Percentiles rank a stretch among this genome's conserved stretches.
These are phyloP conservation scores for Palloptera scutellata DNA, from an alignment of 2,888 invertebrate genomes.

Conservation along the genomic window DNA sequence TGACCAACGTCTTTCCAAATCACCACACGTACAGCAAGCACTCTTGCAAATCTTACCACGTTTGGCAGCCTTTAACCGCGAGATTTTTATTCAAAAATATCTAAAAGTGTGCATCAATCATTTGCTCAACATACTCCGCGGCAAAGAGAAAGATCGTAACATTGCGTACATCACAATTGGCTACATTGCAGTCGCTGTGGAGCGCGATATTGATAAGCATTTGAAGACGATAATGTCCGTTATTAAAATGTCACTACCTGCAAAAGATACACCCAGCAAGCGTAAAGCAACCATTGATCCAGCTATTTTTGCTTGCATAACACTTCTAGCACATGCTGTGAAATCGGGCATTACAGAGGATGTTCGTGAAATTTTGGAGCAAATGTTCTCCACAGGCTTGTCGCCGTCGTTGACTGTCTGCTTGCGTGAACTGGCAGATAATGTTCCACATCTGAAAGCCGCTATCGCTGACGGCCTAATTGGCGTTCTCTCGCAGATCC, in stretches of 20 bases:
- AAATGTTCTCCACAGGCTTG: constrained; percentile 91
- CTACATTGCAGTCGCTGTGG: constrained; percentile 87
- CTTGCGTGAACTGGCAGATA: constrained; percentile 86
- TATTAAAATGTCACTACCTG: constrained; percentile 78
- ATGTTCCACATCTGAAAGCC: constrained; percentile 85
- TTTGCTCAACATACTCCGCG: constrained; percentile 77
- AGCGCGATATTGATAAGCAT: constrained; percentile 79
- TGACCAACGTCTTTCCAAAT: constrained; percentile 78
- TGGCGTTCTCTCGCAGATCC: constrained; percentile 87
- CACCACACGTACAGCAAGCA: constrained; percentile 84
- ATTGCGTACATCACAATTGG: constrained; percentile 91
- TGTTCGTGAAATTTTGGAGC: constrained; percentile 84
- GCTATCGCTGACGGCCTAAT: constrained; percentile 93
- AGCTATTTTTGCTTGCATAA: constrained; percentile 92
- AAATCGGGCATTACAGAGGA: constrained; percentile 79
- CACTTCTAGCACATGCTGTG: constrained; percentile 87
- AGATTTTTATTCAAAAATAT: constrained; percentile 79
- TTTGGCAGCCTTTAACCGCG: constrained; percentile 90
- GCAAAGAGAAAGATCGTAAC: constrained; percentile 85
- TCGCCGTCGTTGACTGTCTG: constrained; percentile 91
- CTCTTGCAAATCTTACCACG: constrained; percentile 88
- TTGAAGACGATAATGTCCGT: constrained; percentile 87
- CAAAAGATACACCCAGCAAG: constrained; percentile 79
- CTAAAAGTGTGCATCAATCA: constrained; percentile 79
- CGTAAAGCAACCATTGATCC: constrained; percentile 81